These are phyloP conservation scores for Pedicia rivosa DNA, from an alignment of 2,888 invertebrate species.

Conservation along the genomic window DNA sequence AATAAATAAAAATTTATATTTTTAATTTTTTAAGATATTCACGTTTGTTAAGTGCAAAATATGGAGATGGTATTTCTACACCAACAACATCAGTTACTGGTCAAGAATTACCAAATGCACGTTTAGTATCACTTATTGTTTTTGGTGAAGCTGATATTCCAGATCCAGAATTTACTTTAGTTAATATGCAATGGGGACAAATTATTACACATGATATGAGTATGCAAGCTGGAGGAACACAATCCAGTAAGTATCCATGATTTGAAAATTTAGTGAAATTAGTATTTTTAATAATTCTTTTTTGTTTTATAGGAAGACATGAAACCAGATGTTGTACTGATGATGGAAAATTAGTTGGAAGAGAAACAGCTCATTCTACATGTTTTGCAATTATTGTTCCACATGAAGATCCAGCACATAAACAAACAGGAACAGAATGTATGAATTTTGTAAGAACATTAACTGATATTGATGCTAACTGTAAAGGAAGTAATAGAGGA, in stretches of 20 bases:
- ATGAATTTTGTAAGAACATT: slow-evolving; percentile 46
- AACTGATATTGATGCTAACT: slow-evolving; percentile 43
- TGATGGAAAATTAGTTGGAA: slow-evolving; percentile 35
- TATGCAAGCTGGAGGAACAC: slow-evolving; percentile 36
- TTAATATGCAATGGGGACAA: slow-evolving; percentile 49
- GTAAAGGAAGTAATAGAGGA: slow-evolving; percentile 31
- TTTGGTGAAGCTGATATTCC: slow-evolving; percentile 54
- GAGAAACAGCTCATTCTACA: slow-evolving; percentile 27
- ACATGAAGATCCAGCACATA: slow-evolving; percentile 36
- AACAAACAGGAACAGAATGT: slow-evolving; percentile 35
- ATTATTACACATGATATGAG: slow-evolving; percentile 42
- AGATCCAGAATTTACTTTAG: slow-evolving; percentile 57
- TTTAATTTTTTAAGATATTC: slow-evolving; percentile 30
- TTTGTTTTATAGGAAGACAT: slow-evolving; percentile 33
- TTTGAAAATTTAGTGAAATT: background rate
- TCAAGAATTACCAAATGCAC: slow-evolving; percentile 46
- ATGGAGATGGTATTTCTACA: slow-evolving; percentile 34
- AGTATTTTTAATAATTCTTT: background rate
- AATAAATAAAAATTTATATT: no score
- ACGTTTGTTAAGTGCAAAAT: slow-evolving; percentile 30
- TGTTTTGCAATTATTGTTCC: slow-evolving; percentile 40
- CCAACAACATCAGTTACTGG: slow-evolving; percentile 49
- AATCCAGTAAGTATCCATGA: slow-evolving; percentile 46
- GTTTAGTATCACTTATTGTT: slow-evolving; percentile 49
- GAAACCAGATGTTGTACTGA: slow-evolving; percentile 43